phyloP scores from a whole-genome alignment of 2,797 vertebrate genomes.

The Delichon dasypus region DNA sequence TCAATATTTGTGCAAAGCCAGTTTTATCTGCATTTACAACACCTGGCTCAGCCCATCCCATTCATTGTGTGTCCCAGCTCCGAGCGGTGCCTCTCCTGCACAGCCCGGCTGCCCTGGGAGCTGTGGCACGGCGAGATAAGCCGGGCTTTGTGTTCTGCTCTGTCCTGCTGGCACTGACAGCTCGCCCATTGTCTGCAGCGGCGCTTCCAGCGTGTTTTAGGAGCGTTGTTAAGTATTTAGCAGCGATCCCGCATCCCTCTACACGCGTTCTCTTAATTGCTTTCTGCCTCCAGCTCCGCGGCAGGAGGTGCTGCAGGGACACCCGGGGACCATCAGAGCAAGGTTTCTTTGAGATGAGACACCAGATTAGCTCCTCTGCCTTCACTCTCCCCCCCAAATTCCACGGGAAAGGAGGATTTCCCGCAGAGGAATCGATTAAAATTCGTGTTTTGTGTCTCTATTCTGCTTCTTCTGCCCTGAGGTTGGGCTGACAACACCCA shows the following conservation, averaged over 20 bases:
- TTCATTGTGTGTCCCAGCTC: not conserved
- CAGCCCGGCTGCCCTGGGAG: not conserved
- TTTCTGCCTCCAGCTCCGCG: not conserved
- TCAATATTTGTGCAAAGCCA: too few species aligned
- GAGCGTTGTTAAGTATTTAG: not conserved
- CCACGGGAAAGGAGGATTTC: not conserved
- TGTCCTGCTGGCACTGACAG: not conserved
- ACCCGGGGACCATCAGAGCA: not conserved
- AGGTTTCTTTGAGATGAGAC: not conserved
- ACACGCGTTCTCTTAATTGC: not conserved
- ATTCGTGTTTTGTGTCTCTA: not conserved
- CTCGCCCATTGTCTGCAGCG: not conserved
- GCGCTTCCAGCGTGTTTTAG: not conserved
- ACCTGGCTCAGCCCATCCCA: not conserved
- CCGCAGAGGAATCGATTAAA: not conserved
- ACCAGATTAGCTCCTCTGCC: not conserved
- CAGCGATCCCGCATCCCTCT: not conserved
- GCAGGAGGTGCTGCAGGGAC: not conserved
- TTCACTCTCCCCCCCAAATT: not conserved
- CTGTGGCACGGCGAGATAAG: not conserved
- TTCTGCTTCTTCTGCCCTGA: too few species aligned
- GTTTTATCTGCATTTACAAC: too few species aligned
- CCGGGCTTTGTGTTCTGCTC: not conserved
- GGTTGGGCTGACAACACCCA: not conserved
- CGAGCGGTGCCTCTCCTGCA: not conserved